Base-by-base conservation (phyloP, 2,113 vertebrate genomes). In the Aix galericulata region DNA sequence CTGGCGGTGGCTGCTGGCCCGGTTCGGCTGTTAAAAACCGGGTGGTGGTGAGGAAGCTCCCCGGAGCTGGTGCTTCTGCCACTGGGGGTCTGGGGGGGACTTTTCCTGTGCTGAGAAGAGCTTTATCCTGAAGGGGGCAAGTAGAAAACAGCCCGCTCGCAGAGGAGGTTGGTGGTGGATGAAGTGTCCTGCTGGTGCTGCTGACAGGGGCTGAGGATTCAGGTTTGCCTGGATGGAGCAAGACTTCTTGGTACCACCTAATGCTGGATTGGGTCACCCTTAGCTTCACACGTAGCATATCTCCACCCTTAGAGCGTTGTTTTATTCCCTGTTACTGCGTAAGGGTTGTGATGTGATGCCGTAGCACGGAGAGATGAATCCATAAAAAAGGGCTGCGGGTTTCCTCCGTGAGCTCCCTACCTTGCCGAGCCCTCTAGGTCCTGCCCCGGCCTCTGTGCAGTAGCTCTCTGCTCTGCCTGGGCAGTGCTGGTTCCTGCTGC, bases 91-190 rank as follows among this genome's bases (percentile, higher is more conserved):
- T 71, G 44, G 79, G 86, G 86, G 76, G 31, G 29, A 36, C 55
- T 46, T 77, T 42, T 55, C 73, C 79, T 50, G 0, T n/a, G 77
- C 83, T 32, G 58, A 42, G 88, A 38, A 53, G 48, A 84, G 84
- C 73, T 81, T 40, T 0, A 25, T 66, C 44, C 62, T 8, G 0
- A 55, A 55, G 3, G 6, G 0, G 4, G 78, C 40, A 13, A 6
- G 10, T 6, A 44, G 94, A 7, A 22, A 16, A 2, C 56, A 40
- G 23, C 8, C 38, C 6, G 77, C 17, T 38, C 26, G 23, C 48
- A 5, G 58, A 17, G 56, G 17, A 50, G 44, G 56, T 4, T 58
- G 50, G 2, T n/a, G 17, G 10, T 20, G 63, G 56, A 5, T 25
- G 29, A 3, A 6, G 1, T 8, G 31, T 44, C 31, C 67, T 10